These are phyloP conservation scores for Choristoneura fumiferana DNA, from an alignment of 1,140 invertebrate genomes.

Conservation along the genomic window DNA sequence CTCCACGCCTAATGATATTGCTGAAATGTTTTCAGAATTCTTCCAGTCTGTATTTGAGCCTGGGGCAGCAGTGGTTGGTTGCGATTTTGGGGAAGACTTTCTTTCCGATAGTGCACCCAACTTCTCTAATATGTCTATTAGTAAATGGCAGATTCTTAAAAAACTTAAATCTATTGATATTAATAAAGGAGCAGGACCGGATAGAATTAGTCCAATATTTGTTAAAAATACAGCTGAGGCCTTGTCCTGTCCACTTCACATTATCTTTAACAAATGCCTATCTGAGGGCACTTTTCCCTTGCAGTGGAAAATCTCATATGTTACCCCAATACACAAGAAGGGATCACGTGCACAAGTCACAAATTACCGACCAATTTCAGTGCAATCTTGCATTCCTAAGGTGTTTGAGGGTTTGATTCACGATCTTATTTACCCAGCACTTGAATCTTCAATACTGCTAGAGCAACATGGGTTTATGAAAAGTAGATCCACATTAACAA, in stretches of 20 bases:
- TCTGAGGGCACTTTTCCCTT: not conserved
- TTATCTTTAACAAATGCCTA: slow-evolving; percentile 9
- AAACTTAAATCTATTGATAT: slow-evolving; percentile 12
- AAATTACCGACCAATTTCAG: slow-evolving; percentile 19
- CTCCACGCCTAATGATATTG: not conserved
- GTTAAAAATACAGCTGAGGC: slow-evolving; percentile 13
- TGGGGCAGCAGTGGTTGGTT: too few relatives aligned
- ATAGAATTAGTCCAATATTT: slow-evolving; percentile 20
- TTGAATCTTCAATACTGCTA: slow-evolving; percentile 1
- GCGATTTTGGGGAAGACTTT: too few relatives aligned
- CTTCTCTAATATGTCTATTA: too few relatives aligned
- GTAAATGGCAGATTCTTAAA: too few relatives aligned
- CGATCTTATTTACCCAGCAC: not conserved
- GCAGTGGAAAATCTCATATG: slow-evolving; percentile 6
- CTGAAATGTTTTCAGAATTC: not conserved
- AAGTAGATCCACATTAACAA: slow-evolving; percentile 12
- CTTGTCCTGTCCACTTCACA: slow-evolving; percentile 9
- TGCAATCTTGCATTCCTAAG: slow-evolving; percentile 8
- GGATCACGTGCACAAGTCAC: not conserved
- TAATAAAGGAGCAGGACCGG: slow-evolving; percentile 20
- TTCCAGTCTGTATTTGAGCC: not conserved
- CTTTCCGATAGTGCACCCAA: too few relatives aligned
- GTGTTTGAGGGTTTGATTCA: slow-evolving; percentile 15
- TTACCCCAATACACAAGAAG: slow-evolving; percentile 4
- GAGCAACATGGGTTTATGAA: slow-evolving; percentile 20